Evolutionary conservation across 2,113 vertebrate species (phyloP).

Genomic region (Notiomystis cincta): DNA sequence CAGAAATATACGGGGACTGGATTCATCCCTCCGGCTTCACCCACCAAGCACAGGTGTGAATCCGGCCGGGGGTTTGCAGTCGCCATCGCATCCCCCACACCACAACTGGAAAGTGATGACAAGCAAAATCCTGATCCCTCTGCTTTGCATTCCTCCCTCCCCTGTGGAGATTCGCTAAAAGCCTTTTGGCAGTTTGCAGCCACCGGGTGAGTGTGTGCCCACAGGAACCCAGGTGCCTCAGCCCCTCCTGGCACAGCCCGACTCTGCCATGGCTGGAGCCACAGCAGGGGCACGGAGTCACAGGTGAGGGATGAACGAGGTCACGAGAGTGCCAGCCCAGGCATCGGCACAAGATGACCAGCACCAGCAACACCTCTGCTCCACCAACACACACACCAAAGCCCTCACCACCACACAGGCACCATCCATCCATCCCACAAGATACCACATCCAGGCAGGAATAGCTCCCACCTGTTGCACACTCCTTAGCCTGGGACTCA

Average conservation of each 20-base stretch:
- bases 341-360: background rate
- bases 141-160: rapidly evolving
- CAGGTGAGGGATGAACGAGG: rapidly evolving
- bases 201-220: rapidly evolving
- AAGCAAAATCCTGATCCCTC: background rate
- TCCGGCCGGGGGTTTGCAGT: background rate
- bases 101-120: background rate
- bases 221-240: background rate
- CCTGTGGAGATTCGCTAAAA: background rate
- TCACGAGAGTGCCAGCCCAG: rapidly evolving
- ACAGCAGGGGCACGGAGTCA: rapidly evolving
- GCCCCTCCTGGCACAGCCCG: background rate
- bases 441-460: background rate
- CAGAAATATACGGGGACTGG: background rate
- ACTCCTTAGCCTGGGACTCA: rapidly evolving
- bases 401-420: rapidly evolving
- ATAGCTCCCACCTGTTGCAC: slow-evolving; percentile 4
- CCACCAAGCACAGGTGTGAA: background rate
- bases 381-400: background rate
- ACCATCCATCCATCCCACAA: background rate
- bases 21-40: background rate
- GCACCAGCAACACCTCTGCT: background rate
- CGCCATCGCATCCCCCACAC: background rate
- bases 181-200: background rate
- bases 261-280: rapidly evolving